These are phyloP conservation scores for Terrapene triunguis DNA, from an alignment of 2,113 vertebrate species.

Conservation along the genomic window DNA sequence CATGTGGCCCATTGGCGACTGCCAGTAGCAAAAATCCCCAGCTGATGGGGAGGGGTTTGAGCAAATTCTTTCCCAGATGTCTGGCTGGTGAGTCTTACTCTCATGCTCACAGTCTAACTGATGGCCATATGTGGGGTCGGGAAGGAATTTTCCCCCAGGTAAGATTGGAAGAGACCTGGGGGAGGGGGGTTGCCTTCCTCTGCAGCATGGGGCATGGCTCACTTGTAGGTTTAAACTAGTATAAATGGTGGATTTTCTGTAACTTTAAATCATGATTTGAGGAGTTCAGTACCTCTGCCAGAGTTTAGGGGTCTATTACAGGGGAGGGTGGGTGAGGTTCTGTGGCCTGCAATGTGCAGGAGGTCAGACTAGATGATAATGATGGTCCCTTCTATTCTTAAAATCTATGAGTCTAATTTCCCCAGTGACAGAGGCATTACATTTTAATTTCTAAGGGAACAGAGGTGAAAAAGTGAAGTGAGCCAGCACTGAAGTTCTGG, in stretches of 20 bases:
- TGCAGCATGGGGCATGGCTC: no score
- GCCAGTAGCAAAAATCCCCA: not conserved
- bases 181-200: not conserved
- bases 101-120: not conserved
- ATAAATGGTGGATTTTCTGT: not conserved
- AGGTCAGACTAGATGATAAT: not conserved
- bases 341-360: not conserved
- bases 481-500: constrained; percentile 51
- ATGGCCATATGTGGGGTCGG: not conserved
- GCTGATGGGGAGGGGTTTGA: not conserved
- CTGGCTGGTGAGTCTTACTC: not conserved
- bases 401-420: constrained; percentile 38
- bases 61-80: not conserved
- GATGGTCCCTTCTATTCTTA: not conserved
- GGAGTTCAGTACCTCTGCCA: not conserved
- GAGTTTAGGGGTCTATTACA: not conserved
- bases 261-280: not conserved
- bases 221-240: not conserved
- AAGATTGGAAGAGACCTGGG: not conserved
- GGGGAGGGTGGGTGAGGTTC: not conserved
- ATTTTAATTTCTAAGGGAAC: constrained; percentile 44
- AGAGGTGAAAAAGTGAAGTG: constrained; percentile 50
- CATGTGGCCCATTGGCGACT: not conserved
- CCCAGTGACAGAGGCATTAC: constrained; percentile 27
- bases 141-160: not conserved